Base-by-base conservation (phyloP, 2,888 invertebrate genomes). In the Cheilosia urbana region DNA sequence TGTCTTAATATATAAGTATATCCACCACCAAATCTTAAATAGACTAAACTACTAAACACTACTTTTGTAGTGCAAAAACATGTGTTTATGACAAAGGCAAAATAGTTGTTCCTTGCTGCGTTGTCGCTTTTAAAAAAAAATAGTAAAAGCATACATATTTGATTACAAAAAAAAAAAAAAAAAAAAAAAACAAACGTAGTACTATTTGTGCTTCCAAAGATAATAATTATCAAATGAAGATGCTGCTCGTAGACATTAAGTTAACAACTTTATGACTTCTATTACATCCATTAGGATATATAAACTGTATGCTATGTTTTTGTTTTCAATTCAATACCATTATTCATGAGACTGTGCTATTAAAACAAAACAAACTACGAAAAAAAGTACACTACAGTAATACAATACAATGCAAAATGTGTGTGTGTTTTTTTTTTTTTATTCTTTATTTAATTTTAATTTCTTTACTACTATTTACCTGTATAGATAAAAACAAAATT, bases 381-480 rank as follows among this genome's bases (percentile, higher is more conserved):
- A 47, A 24, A 24, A 78, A 71, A 63, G n/a, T 62, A 62, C 85
- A 55, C 62, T 62, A 47, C 40, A 68, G 27, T 79, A 55, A 57
- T 62, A 47, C 40, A 68, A 21, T 79, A 34, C 19, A 71, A 58
- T 63, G 34, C 47, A 60, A 62, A 75, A 47, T 68, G 81, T 79
- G 79, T 57, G 53, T 76, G 51, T 69, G 63, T 58, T 72, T 53
- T 73, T 65, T 81, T 72, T 73, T 65, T 71, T 79, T 71, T 73
- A 60, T 83, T 88, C 84, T 80, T 82, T 87, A 87, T 88, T 87
- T 87, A 87, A 83, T 87, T 87, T 75, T 85, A 80, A 76, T 84
- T 88, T 87, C 82, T 76, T 45, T 88, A 89, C 89, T 88, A 89
- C 75, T 83, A 88, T 82, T 84, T 73, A 87, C 87, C 87, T 80